phyloP scores from a whole-genome alignment of 2,888 invertebrate species.

The Cryptus armator region DNA sequence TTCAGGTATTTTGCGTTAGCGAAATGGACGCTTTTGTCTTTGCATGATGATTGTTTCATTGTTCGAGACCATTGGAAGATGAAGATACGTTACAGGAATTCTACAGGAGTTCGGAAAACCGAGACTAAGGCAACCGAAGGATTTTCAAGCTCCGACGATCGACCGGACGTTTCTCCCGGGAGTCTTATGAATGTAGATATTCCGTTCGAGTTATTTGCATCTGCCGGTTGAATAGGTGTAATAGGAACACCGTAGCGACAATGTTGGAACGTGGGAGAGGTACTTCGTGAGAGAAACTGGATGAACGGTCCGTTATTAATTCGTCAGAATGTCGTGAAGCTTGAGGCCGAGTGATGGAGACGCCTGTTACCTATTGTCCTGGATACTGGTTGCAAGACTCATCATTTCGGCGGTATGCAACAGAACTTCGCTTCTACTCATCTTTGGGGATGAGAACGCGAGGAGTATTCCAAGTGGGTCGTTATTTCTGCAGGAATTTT shows the following conservation, averaged over 20 bases:
- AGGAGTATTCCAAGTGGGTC: constrained; percentile 42
- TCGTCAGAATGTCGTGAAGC: constrained; percentile 58
- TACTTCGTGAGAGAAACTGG: constrained; percentile 15
- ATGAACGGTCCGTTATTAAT: constrained; percentile 59
- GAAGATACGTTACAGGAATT: not conserved
- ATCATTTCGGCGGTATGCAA: constrained; percentile 54
- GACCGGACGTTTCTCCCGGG: constrained; percentile 32
- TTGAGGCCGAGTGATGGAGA: constrained; percentile 39
- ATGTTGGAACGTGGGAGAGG: constrained; percentile 36
- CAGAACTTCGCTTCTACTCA: constrained; percentile 34
- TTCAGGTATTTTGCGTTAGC: not conserved
- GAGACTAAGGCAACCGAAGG: constrained; percentile 18
- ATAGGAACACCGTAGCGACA: not conserved
- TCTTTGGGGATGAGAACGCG: constrained; percentile 43
- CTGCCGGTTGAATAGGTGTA: constrained; percentile 19
- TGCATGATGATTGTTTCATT: not conserved
- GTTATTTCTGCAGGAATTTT: constrained; percentile 34
- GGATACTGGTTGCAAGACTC: constrained; percentile 28
- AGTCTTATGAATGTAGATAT: constrained; percentile 1
- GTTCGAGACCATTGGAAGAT: not conserved
- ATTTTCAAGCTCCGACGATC: constrained; percentile 40
- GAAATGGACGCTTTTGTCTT: not conserved
- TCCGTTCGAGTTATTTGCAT: constrained; percentile 45
- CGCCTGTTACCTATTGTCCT: constrained; percentile 57
- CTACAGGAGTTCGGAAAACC: constrained; percentile 23